Evolutionary conservation across 2,888 invertebrate genomes (phyloP).

Genomic region (Pseudococcus longispinus): DNA sequence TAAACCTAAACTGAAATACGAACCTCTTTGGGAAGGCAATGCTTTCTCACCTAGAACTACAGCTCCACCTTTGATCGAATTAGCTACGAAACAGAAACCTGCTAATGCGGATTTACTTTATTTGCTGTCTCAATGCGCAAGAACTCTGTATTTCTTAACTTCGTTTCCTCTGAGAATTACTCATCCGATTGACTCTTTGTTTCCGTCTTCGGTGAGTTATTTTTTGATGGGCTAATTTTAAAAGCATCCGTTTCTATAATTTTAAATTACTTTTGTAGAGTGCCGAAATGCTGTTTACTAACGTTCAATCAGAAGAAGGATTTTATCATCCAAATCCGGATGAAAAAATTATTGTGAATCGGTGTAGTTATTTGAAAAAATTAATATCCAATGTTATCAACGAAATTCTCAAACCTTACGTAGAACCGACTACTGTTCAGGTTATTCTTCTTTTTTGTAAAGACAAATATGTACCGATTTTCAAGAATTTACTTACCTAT

Average conservation of each 20-base stretch:
- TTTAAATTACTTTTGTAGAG: slow-evolving; percentile 41
- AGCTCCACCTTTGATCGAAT: slow-evolving; percentile 70
- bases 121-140: slow-evolving; percentile 80
- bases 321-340: slow-evolving; percentile 48
- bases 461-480: neutral
- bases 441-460: neutral
- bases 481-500: neutral
- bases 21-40: slow-evolving; percentile 63
- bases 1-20: slow-evolving; percentile 60
- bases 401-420: slow-evolving; percentile 54
- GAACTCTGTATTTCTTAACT: slow-evolving; percentile 79
- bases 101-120: slow-evolving; percentile 79
- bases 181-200: slow-evolving; percentile 77
- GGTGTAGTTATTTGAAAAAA: slow-evolving; percentile 50
- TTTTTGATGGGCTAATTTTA: neutral
- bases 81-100: slow-evolving; percentile 78
- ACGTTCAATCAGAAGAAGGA: slow-evolving; percentile 44
- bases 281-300: slow-evolving; percentile 45
- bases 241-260: neutral
- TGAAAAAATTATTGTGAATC: slow-evolving; percentile 50
- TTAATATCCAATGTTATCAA: slow-evolving; percentile 48
- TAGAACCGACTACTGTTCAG: slow-evolving; percentile 42
- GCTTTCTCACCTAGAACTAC: slow-evolving; percentile 58
- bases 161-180: slow-evolving; percentile 77
- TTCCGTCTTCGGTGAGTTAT: slow-evolving; percentile 73